phyloP scores from a whole-genome alignment of 2,888 invertebrate genomes.

The Pachydiplax longipennis region DNA sequence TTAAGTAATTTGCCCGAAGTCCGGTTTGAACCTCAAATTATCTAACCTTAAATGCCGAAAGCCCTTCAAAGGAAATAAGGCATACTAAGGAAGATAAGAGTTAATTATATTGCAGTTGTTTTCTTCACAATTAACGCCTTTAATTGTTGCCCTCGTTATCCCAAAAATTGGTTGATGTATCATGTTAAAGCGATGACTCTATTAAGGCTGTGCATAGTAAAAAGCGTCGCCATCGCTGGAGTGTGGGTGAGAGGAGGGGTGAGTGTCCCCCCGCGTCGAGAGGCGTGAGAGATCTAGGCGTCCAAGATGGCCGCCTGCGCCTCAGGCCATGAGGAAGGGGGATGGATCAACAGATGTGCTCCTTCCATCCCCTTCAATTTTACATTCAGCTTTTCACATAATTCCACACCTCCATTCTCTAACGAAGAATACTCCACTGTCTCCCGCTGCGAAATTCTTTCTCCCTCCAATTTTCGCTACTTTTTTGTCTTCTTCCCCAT shows the following conservation, averaged over 20 bases:
- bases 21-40: too few relatives aligned
- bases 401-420: slow-evolving; percentile 12
- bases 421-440: neutral
- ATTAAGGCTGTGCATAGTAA: neutral
- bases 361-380: neutral
- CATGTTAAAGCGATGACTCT: too few relatives aligned
- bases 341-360: slow-evolving; percentile 22
- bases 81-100: too few relatives aligned
- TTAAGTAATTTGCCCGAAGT: too few relatives aligned
- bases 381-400: neutral
- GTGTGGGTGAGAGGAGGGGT: neutral
- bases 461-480: neutral
- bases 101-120: too few relatives aligned
- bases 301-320: neutral
- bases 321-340: neutral
- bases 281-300: neutral
- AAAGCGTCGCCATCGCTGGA: neutral
- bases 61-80: too few relatives aligned
- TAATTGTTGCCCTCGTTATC: too few relatives aligned
- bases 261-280: neutral
- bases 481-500: neutral
- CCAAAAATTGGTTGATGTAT: too few relatives aligned
- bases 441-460: neutral
- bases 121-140: too few relatives aligned
- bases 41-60: too few relatives aligned